Conservation (phyloP, 2,113 vertebrate genomes). For the Pseudopodoces humilis region DNA sequence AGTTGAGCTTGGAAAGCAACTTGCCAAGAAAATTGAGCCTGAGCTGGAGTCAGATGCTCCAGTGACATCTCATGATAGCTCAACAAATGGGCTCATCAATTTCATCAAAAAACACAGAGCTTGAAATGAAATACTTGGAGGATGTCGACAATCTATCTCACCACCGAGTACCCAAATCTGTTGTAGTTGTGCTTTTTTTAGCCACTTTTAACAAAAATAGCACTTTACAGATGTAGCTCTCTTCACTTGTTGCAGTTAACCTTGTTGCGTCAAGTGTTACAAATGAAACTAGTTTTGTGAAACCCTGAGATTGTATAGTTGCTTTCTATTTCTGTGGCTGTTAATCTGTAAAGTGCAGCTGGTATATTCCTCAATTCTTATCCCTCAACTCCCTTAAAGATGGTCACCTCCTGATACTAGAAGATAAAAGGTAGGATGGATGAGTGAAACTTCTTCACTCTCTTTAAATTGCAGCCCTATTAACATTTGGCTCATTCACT, state of each 20-base stretch:
- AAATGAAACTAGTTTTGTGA: slow-evolving; percentile 53
- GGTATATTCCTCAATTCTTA: not conserved
- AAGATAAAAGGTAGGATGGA: slow-evolving; percentile 26
- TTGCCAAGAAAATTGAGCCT: slow-evolving; percentile 95
- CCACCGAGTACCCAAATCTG: slow-evolving; percentile 9
- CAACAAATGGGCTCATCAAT: slow-evolving; percentile 93
- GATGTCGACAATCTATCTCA: not conserved
- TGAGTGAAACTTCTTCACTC: slow-evolving; percentile 9
- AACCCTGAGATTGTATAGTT: slow-evolving; percentile 6
- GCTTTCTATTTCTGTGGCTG: slow-evolving; percentile 58
- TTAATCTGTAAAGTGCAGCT: slow-evolving; percentile 50
- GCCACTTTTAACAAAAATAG: slow-evolving; percentile 63
- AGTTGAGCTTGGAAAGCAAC: slow-evolving; percentile 95
- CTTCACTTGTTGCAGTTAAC: slow-evolving; percentile 57
- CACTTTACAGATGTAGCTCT: slow-evolving; percentile 69
- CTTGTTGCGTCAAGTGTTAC: slow-evolving; percentile 33
- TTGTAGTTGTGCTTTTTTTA: slow-evolving; percentile 63
- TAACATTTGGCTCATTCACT: not conserved
- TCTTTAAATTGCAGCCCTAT: not conserved
- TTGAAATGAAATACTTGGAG: slow-evolving; percentile 49
- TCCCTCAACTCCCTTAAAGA: not conserved
- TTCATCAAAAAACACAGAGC: slow-evolving; percentile 92
- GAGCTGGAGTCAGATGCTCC: slow-evolving; percentile 81
- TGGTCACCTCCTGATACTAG: not conserved
- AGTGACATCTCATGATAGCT: slow-evolving; percentile 90